phyloP scores from a whole-genome alignment of 2,888 invertebrate species.

The Xylocampa areola region DNA sequence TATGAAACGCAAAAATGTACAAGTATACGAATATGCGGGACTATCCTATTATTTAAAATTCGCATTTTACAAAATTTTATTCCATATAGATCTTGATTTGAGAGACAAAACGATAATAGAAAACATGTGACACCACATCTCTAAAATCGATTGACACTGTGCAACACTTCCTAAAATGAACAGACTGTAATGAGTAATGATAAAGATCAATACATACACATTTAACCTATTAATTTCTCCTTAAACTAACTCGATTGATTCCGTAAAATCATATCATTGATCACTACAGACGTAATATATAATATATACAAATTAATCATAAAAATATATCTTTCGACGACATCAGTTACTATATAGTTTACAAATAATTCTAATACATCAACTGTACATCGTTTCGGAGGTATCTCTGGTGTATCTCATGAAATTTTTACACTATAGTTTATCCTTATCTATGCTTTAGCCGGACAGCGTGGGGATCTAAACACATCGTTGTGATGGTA shows the following conservation, averaged over 20 bases:
- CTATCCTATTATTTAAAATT: too few relatives aligned
- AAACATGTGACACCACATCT: too few relatives aligned
- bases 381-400: slow-evolving; percentile 55
- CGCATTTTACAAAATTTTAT: too few relatives aligned
- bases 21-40: too few relatives aligned
- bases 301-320: slow-evolving; percentile 26
- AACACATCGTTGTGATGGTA: slow-evolving; percentile 39
- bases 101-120: too few relatives aligned
- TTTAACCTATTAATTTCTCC: slow-evolving; percentile 24
- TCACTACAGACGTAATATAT: slow-evolving; percentile 25
- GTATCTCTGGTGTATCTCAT: slow-evolving; percentile 63
- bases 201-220: slow-evolving; percentile 13
- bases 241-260: slow-evolving; percentile 18
- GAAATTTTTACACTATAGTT: slow-evolving; percentile 53
- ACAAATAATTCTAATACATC: slow-evolving; percentile 52
- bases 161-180: too few relatives aligned
- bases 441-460: slow-evolving; percentile 17
- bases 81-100: too few relatives aligned
- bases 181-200: too few relatives aligned
- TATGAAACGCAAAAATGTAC: too few relatives aligned
- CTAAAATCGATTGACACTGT: too few relatives aligned
- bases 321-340: slow-evolving; percentile 34
- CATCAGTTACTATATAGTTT: slow-evolving; percentile 27
- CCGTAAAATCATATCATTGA: slow-evolving; percentile 14
- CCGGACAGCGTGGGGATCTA: slow-evolving; percentile 48